Evolutionary conservation across 2,888 invertebrate genomes (phyloP).

Genomic region (Ferrisia virgata): DNA sequence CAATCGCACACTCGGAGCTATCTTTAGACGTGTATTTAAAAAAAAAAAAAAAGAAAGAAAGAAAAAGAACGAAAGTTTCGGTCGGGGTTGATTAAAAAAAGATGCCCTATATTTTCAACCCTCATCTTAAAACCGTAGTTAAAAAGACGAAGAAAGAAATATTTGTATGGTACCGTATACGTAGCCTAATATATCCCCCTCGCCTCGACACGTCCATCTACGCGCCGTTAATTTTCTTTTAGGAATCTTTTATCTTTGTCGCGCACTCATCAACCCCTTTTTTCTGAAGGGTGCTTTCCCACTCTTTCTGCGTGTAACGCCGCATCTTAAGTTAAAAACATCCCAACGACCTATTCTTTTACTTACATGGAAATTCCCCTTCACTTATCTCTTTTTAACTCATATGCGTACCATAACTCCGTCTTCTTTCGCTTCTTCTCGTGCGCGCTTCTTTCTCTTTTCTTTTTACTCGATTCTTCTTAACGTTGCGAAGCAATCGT

Average conservation of each 20-base stretch:
- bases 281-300: constrained; percentile 38
- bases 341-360: constrained; percentile 49
- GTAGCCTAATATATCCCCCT: constrained; percentile 40
- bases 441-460: constrained; percentile 40
- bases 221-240: constrained; percentile 59
- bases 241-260: constrained; percentile 56
- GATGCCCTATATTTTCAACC: constrained; percentile 48
- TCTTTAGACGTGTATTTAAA: constrained; percentile 42
- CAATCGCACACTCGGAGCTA: constrained; percentile 30
- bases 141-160: constrained; percentile 49
- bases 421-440: constrained; percentile 39
- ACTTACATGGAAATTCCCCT: constrained; percentile 46
- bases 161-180: constrained; percentile 51
- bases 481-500: constrained; percentile 48
- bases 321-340: constrained; percentile 47
- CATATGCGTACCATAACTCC: constrained; percentile 34
- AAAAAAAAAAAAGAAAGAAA: constrained; percentile 24
- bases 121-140: constrained; percentile 44
- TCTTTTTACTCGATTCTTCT: constrained; percentile 39
- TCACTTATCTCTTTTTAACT: constrained; percentile 42
- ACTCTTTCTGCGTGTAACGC: constrained; percentile 42
- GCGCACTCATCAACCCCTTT: constrained; percentile 52
- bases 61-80: constrained; percentile 40
- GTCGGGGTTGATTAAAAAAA: constrained; percentile 46
- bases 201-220: constrained; percentile 3